phyloP scores from a whole-genome alignment of 2,113 vertebrate genomes.

The Lampris megalopsis region DNA sequence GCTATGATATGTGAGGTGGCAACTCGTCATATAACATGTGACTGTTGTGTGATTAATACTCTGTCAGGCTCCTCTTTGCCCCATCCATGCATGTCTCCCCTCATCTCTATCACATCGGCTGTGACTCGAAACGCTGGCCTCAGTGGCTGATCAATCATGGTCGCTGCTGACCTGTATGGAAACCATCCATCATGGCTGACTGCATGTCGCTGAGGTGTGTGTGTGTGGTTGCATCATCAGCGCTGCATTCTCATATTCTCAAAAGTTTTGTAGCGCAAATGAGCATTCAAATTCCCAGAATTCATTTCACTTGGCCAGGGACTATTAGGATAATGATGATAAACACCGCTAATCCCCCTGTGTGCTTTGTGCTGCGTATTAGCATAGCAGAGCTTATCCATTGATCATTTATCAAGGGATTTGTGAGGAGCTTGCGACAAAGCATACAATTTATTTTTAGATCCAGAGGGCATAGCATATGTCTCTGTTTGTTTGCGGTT shows the following conservation, averaged over 20 bases:
- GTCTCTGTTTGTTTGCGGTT: slow-evolving; percentile 37
- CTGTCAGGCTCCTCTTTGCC: slow-evolving; percentile 9
- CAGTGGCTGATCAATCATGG: slow-evolving; percentile 56
- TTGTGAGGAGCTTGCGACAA: slow-evolving; percentile 39
- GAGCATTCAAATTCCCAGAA: slow-evolving; percentile 41
- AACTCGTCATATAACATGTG: background rate
- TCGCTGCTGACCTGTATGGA: slow-evolving; percentile 41
- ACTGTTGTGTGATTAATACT: slow-evolving; percentile 41
- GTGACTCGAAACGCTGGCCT: slow-evolving; percentile 23
- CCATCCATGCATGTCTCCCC: slow-evolving; percentile 2
- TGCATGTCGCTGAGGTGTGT: background rate
- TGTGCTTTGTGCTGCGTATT: slow-evolving; percentile 51
- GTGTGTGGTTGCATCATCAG: slow-evolving; percentile 24
- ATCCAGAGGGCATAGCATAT: slow-evolving; percentile 43
- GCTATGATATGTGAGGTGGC: background rate
- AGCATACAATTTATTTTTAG: slow-evolving; percentile 48
- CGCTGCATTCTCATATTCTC: background rate
- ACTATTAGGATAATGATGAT: slow-evolving; percentile 68
- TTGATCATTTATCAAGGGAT: slow-evolving; percentile 61
- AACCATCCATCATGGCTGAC: slow-evolving; percentile 42
- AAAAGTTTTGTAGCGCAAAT: slow-evolving; percentile 6
- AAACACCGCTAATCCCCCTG: slow-evolving; percentile 68
- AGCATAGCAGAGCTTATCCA: slow-evolving; percentile 63
- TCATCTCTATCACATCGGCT: slow-evolving; percentile 39
- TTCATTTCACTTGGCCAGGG: slow-evolving; percentile 57